Percentiles rank a stretch among this genome's conserved stretches.
These are phyloP conservation scores for Temnothorax nylanderi DNA, from an alignment of 1,140 invertebrate species.

Conservation along the genomic window DNA sequence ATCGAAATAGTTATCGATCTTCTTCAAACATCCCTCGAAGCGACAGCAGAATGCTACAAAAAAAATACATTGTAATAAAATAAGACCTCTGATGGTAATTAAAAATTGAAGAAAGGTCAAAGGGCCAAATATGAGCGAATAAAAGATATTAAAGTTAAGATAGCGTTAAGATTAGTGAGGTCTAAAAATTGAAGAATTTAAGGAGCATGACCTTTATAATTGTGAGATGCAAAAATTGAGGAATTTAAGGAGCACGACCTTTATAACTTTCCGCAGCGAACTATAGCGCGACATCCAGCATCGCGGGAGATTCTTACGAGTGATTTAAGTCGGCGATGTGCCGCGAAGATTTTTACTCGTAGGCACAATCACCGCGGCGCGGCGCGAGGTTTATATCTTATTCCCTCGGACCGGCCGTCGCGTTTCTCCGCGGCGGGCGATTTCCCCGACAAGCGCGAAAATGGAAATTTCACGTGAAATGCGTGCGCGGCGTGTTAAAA, in stretches of 20 bases:
- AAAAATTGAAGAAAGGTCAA: conserved; percentile 1
- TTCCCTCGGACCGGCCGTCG: background rate
- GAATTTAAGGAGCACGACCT: background rate
- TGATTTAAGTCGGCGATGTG: conserved; percentile 21
- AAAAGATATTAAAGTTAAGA: too few species aligned
- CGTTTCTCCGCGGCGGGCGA: conserved; percentile 12
- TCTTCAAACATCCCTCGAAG: background rate
- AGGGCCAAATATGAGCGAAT: too few species aligned
- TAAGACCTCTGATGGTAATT: background rate
- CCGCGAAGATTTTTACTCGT: background rate
- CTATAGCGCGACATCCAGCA: background rate
- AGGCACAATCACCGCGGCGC: background rate
- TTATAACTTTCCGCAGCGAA: background rate
- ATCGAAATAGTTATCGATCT: background rate
- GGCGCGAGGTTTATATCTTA: background rate
- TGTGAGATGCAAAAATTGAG: too few species aligned
- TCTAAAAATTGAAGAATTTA: too few species aligned
- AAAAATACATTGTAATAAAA: background rate
- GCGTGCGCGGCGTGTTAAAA: conserved; percentile 33
- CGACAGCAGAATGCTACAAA: too few species aligned
- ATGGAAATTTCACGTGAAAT: conserved; percentile 16
- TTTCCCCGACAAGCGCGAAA: conserved; percentile 37
- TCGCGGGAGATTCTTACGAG: background rate
- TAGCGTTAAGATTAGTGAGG: too few species aligned
- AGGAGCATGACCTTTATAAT: too few species aligned